Evolutionary conservation across 2,888 invertebrate genomes (phyloP).

Genomic region (Deroplatys truncata): DNA sequence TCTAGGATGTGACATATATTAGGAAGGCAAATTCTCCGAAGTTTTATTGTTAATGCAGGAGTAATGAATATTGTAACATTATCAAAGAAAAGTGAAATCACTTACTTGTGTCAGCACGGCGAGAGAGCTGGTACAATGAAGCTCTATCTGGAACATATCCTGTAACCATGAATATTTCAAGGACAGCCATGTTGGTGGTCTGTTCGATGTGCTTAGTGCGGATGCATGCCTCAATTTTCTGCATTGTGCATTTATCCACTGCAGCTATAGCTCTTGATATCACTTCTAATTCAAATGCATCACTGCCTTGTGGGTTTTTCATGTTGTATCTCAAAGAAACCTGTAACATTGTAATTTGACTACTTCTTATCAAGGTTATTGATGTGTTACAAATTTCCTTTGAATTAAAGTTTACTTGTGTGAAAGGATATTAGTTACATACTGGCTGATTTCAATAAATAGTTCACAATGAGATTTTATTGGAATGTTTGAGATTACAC

Average conservation of each 20-base stretch:
- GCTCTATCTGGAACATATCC: constrained; percentile 59
- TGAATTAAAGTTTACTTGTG: too few species aligned
- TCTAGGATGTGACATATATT: too few species aligned
- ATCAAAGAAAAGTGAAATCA: background rate
- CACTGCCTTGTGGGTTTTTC: constrained; percentile 45
- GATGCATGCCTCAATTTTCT: constrained; percentile 31
- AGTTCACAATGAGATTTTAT: too few species aligned
- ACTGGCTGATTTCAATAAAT: too few species aligned
- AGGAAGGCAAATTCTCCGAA: too few species aligned
- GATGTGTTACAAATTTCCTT: background rate
- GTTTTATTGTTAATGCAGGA: too few species aligned
- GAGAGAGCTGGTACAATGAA: constrained; percentile 53
- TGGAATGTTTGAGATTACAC: too few species aligned
- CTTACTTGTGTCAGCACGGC: constrained; percentile 31
- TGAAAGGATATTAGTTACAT: too few species aligned
- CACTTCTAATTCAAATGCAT: constrained; percentile 51
- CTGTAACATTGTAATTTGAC: background rate
- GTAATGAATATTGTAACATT: too few species aligned
- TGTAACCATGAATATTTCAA: constrained; percentile 60
- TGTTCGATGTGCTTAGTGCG: constrained; percentile 42
- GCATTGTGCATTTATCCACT: constrained; percentile 41
- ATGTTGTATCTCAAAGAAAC: constrained; percentile 48
- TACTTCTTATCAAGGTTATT: background rate
- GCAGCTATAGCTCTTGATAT: constrained; percentile 45
- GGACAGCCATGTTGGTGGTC: constrained; percentile 58